phyloP scores from a whole-genome alignment of 2,888 invertebrate species.

The Zelleria hepariella region DNA sequence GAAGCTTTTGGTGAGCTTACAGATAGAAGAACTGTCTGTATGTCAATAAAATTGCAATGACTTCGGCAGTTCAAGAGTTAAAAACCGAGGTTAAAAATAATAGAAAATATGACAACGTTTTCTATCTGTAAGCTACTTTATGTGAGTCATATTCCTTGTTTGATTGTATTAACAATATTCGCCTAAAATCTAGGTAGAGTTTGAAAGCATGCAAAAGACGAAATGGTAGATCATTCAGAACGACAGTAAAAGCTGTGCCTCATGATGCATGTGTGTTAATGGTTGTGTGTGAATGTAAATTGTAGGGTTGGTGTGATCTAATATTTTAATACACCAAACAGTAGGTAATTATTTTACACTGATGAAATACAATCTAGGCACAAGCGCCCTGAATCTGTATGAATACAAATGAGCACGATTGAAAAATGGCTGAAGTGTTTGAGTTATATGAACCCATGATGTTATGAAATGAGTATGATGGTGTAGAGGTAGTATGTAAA shows the following conservation, averaged over 20 bases:
- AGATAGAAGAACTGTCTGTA: too few relatives aligned
- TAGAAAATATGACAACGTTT: not conserved
- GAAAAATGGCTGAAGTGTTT: too few relatives aligned
- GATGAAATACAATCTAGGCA: too few relatives aligned
- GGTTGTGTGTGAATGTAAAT: not conserved
- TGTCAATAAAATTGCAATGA: too few relatives aligned
- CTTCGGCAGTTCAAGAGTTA: too few relatives aligned
- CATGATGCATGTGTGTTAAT: conserved; percentile 27
- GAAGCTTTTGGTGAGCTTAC: not conserved
- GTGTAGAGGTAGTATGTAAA: too few relatives aligned
- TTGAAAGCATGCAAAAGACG: conserved; percentile 27
- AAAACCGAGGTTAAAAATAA: not conserved
- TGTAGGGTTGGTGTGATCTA: not conserved
- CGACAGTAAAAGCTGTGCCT: conserved; percentile 46
- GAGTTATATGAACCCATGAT: too few relatives aligned
- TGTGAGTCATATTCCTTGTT: too few relatives aligned
- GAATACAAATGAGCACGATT: too few relatives aligned
- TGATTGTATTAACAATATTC: not conserved
- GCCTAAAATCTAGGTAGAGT: not conserved
- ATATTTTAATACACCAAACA: too few relatives aligned
- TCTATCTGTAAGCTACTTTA: not conserved
- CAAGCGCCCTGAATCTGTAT: too few relatives aligned
- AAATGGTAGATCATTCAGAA: conserved; percentile 25
- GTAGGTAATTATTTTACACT: too few relatives aligned
- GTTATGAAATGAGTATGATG: not conserved